Evolutionary conservation across 64 coral and sea anemone species (phyloP), one percentile per base, ranked within the genome.

Genomic region (Porites australiensis): DNA sequence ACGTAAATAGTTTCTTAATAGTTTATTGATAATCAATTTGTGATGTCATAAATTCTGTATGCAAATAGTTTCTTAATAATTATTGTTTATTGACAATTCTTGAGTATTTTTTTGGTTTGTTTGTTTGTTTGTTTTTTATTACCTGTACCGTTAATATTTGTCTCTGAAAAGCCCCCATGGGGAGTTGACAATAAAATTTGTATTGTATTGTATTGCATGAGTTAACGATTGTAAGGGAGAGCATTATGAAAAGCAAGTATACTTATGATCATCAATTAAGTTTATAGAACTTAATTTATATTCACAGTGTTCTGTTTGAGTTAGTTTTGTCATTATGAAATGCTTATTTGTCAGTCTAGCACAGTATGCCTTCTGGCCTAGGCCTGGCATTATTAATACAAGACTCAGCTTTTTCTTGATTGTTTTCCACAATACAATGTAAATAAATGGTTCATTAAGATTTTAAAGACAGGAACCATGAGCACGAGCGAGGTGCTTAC

Each of bases 401-500:
- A 70, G 20, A 22, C 9, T 66, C 63, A 66, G 7, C 7, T 19
- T 20, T 37, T 70, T 21, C 19, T 27, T 22, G 3, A 5, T 71
- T 71, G 8, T 71, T 20, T 71, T 71, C 69, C 69, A 71, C 9
- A 71, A 71, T 71, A 71, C n/a, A 71, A 44, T 71, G 69, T 23
- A 44, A 71, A 3, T 71, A 37, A 37, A 8, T 71, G 69, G 23
- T 71, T 37, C 8, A 20, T 7, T 71, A 20, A 3, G 8, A 37
- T 20, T 37, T 71, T 9, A 23, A 44, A 37, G 8, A 71, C 43
- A 71, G 27, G 23, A 37, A 71, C 43, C 21, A 71, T 71, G 43
- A 71, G 27, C 27, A 37, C 1, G 23, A 71, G 69, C 43, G 23
- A 71, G 23, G 21, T 71, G 69, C 43, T 43, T 23, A 71, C 23